These are phyloP conservation scores for Reticulitermes speratus DNA, from an alignment of 1,140 invertebrate species.

Conservation along the genomic window DNA sequence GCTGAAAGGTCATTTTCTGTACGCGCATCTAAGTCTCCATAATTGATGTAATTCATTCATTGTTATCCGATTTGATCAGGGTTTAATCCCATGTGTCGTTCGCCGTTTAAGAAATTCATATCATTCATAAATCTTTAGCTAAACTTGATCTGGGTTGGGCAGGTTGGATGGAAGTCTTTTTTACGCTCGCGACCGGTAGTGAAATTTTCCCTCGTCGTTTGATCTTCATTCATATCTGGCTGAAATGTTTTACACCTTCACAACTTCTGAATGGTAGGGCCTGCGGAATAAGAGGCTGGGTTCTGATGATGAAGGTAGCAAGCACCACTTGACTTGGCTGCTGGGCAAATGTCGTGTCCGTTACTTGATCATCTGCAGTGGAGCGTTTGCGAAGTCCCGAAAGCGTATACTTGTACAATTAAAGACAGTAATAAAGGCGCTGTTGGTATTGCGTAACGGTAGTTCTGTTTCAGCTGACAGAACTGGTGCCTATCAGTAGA, in stretches of 20 bases:
- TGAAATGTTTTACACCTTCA: not conserved
- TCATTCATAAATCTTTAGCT: not conserved
- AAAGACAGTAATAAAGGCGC: too few relatives aligned
- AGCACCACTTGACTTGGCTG: not conserved
- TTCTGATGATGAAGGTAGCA: not conserved
- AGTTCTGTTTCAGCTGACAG: too few relatives aligned
- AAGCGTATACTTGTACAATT: too few relatives aligned
- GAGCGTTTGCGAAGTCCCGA: too few relatives aligned
- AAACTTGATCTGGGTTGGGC: constrained; percentile 15
- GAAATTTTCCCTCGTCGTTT: not conserved
- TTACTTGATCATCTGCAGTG: too few relatives aligned
- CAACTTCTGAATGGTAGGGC: not conserved
- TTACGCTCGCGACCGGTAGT: not conserved
- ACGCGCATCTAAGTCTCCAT: not conserved
- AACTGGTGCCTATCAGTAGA: too few relatives aligned
- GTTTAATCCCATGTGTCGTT: not conserved
- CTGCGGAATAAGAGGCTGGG: not conserved
- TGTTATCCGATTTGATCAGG: not conserved
- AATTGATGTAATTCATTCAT: not conserved
- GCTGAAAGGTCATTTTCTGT: not conserved
- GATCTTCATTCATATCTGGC: not conserved
- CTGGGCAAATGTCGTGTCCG: too few relatives aligned
- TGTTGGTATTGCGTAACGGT: too few relatives aligned
- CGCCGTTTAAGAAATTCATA: not conserved
- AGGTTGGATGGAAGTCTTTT: not conserved